Evolutionary conservation across 2,797 vertebrate species (phyloP), one percentile per base, ranked within the genome.

Genomic region (Siniperca scherzeri): DNA sequence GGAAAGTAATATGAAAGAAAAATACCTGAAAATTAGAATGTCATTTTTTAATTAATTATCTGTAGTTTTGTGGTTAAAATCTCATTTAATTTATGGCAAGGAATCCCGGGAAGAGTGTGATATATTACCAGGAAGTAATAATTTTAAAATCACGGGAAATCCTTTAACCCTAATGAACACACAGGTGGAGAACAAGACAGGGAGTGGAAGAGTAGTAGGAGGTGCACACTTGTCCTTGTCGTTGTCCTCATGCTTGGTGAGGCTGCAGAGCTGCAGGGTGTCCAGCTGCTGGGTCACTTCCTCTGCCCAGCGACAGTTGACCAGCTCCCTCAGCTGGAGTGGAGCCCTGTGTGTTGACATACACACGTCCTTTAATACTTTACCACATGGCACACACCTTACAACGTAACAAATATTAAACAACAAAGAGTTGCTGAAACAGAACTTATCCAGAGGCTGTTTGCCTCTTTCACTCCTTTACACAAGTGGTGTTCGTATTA

Each of bases 251-350:
- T 99, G 98, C 92, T 99, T 99, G 81, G 96, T 98, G 42, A 99
- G 97, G 89, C 95, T 99, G 95, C 98, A 99, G 9, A 99, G 97
- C 85, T 99, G 99, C 80, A 99, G 96, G 0, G 98, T 99, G 90
- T 99, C 98, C 77, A 99, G 96, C 89, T 99, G 97, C 80, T 99
- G 99, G 0, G 99, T 99, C 84, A 99, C 98, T 91, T 99, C 99
- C 90, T 99, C 99, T 0, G 99, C 99, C 99, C 99, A 99, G 60
- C 99, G 98, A 92, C 99, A 99, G 91, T 99, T 99, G 3, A 99
- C 98, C 21, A 99, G 95, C 94, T 99, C 98, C 78, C 98, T 95
- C 17, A 99, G 95, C 94, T 99, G 98, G 67, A 99, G 95, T 0
- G 98, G 98, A 70, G 98, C 97, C 77, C 98, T 99, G 78, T 0